Evolutionary conservation across 23 tunicate genomes (phyloP).

Genomic region (Styela clava): DNA sequence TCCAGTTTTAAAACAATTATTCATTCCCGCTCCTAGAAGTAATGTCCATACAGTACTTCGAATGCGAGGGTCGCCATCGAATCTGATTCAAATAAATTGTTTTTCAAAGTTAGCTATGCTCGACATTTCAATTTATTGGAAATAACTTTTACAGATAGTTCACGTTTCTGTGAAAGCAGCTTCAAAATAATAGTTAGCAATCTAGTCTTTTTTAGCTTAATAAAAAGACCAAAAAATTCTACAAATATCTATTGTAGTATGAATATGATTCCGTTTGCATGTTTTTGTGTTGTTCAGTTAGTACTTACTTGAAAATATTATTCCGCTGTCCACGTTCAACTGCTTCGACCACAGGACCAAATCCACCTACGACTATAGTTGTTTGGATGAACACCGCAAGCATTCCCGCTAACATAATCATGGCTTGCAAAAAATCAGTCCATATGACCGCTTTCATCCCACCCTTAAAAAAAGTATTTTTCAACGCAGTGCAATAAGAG

Average conservation of each 20-base stretch:
- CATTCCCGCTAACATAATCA: conserved; percentile 32
- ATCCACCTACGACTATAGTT: conserved; percentile 26
- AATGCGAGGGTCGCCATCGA: neutral
- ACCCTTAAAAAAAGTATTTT: conserved; percentile 27
- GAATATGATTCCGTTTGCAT: too few species aligned
- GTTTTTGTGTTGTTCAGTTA: neutral
- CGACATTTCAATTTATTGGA: too few species aligned
- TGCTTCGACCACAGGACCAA: conserved; percentile 5
- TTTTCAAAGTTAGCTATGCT: neutral
- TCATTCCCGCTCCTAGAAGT: conserved; percentile 1
- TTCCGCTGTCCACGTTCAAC: conserved; percentile 28
- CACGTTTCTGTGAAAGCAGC: too few species aligned
- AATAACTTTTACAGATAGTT: too few species aligned
- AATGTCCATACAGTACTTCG: conserved; percentile 1
- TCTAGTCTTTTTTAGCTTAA: too few species aligned
- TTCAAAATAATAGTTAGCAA: too few species aligned
- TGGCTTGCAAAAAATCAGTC: conserved; percentile 52
- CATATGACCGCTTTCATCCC: conserved; percentile 63
- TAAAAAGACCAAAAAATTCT: neutral
- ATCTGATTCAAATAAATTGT: neutral
- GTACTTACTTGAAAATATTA: conserved; percentile 45
- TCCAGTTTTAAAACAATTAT: conserved; percentile 15
- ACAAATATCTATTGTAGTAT: neutral
- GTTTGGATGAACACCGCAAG: conserved; percentile 27
- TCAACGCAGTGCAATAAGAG: too few species aligned